A percentile compares a stretch with the other conserved stretches of the same genome.
phyloP scores from a whole-genome alignment of 2,797 vertebrate genomes.

The Danio kyathit region DNA sequence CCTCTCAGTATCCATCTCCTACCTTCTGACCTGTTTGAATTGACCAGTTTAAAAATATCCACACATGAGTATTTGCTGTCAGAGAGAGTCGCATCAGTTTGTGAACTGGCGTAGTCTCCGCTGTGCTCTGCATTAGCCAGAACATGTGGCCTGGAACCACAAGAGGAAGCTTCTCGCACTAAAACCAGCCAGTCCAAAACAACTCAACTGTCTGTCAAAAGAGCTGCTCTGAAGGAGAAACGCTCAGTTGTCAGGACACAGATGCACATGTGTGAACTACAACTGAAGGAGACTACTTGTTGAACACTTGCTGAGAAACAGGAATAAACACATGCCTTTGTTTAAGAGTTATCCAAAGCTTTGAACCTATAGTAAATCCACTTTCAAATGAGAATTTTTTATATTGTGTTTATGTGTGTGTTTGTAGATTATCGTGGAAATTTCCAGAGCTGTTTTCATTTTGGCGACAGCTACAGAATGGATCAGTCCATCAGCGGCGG shows the following conservation, averaged over 20 bases:
- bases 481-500: constrained; percentile 83
- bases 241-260: constrained; percentile 22
- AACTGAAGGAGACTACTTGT: constrained; percentile 14
- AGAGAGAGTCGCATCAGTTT: constrained; percentile 13
- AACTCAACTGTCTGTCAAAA: constrained; percentile 41
- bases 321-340: background rate
- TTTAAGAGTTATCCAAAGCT: background rate
- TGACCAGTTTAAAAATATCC: constrained; percentile 1
- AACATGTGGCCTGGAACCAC: constrained; percentile 41
- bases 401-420: constrained; percentile 44
- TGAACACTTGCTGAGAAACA: background rate
- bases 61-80: constrained; percentile 1
- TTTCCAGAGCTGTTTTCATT: constrained; percentile 96
- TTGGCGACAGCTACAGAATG: constrained; percentile 91
- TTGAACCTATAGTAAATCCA: background rate
- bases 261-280: constrained; percentile 33
- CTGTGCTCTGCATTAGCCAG: constrained; percentile 15
- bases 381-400: background rate
- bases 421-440: constrained; percentile 94
- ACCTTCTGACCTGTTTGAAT: background rate
- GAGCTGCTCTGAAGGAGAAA: constrained; percentile 3
- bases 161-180: constrained; percentile 39
- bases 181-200: constrained; percentile 29
- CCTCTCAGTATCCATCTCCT: background rate
- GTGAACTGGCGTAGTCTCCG: constrained; percentile 20